These are phyloP conservation scores for Zaprionus vittiger DNA, from an alignment of 1,140 invertebrate genomes.

Conservation along the genomic window DNA sequence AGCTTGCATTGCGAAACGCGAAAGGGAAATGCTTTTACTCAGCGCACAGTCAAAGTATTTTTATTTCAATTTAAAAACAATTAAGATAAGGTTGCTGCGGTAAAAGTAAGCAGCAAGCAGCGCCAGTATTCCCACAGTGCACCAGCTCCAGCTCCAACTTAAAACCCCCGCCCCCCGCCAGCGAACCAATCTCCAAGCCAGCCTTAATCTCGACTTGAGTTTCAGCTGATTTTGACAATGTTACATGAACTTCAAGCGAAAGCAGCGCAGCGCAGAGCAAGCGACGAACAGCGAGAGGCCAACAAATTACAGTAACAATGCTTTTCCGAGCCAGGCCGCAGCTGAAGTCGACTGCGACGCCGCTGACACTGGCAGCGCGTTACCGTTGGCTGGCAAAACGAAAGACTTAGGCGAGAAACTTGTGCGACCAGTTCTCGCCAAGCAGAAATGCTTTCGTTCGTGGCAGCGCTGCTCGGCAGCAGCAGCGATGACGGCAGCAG, in stretches of 20 bases:
- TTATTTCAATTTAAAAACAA: constrained; percentile 75
- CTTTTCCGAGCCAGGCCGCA: constrained; percentile 57
- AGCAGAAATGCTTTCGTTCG: constrained; percentile 75
- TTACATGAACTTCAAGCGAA: constrained; percentile 83
- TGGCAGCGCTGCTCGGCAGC: constrained; percentile 6
- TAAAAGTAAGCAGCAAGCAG: constrained; percentile 60
- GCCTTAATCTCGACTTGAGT: not conserved
- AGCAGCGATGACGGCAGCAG: constrained; percentile 46
- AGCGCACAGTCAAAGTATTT: constrained; percentile 39
- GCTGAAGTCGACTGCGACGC: constrained; percentile 17
- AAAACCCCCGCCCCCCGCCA: not conserved
- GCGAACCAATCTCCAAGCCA: not conserved
- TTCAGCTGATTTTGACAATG: constrained; percentile 76
- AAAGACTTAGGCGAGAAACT: constrained; percentile 84
- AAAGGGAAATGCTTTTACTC: constrained; percentile 80
- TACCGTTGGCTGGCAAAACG: constrained; percentile 78
- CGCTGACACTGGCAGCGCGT: constrained; percentile 43
- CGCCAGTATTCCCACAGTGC: constrained; percentile 46
- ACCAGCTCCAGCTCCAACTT: constrained; percentile 7
- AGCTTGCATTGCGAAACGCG: constrained; percentile 39
- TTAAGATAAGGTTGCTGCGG: constrained; percentile 75
- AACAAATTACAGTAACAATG: constrained; percentile 79
- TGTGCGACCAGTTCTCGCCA: constrained; percentile 74
- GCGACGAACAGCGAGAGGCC: constrained; percentile 29
- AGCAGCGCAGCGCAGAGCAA: constrained; percentile 56